A percentile compares a stretch with the other conserved stretches of the same genome.
phyloP scores from a whole-genome alignment of 2,113 vertebrate genomes.

The Hydrolagus affinis region DNA sequence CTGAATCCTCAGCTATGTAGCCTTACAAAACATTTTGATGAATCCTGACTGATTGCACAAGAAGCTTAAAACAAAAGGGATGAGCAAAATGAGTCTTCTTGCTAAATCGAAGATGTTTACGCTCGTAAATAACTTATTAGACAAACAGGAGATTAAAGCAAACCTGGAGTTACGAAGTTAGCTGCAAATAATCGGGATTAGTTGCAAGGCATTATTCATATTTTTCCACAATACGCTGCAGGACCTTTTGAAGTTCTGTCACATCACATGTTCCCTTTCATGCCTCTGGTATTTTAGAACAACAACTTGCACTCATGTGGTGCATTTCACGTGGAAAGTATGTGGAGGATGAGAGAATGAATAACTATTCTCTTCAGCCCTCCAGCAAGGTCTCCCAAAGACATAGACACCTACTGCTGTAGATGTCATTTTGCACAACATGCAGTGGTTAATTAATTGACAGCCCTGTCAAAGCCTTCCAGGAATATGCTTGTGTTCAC shows the following conservation, averaged over 20 bases:
- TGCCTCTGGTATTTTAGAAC: background rate
- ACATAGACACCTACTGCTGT: constrained; percentile 3
- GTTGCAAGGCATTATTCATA: background rate
- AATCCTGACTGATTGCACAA: constrained; percentile 15
- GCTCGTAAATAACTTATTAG: background rate
- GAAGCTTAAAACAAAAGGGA: constrained; percentile 19
- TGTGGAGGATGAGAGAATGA: no score
- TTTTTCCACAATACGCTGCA: constrained; percentile 7
- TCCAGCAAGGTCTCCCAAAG: constrained; percentile 4
- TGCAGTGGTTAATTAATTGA: no score
- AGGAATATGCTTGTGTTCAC: no score
- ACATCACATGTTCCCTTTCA: background rate
- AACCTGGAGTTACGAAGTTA: background rate
- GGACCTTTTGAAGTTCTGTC: constrained; percentile 12
- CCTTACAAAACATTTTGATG: constrained; percentile 15
- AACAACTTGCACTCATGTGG: no score
- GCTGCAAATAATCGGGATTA: background rate
- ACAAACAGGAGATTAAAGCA: background rate
- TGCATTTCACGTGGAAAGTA: no score
- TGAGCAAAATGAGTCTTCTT: constrained; percentile 9
- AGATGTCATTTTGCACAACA: background rate
- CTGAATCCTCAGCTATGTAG: constrained; percentile 6
- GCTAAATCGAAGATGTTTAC: background rate
- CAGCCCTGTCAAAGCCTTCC: no score
- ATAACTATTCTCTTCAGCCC: background rate